Conservation (phyloP, 2,888 invertebrate species). For the Eugnorisma glareosa region DNA sequence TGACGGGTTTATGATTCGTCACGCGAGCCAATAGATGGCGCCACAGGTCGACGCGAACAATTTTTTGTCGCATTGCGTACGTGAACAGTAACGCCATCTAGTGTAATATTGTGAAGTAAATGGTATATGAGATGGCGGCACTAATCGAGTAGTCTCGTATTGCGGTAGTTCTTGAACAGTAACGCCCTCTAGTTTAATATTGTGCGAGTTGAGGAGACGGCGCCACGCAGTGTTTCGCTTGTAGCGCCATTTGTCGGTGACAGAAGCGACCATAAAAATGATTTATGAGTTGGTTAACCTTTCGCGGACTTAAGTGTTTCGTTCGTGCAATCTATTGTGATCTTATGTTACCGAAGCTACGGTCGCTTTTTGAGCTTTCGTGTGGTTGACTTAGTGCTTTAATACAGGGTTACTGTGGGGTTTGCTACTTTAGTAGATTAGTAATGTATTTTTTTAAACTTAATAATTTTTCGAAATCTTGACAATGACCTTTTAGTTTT, state of each 20-base stretch:
- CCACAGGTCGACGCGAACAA: not conserved
- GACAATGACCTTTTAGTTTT: not conserved
- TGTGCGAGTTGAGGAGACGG: constrained; percentile 14
- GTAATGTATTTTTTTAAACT: not conserved
- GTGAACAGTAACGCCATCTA: not conserved
- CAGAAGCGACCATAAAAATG: constrained; percentile 38
- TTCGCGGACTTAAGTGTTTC: constrained; percentile 7
- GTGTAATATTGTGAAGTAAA: not conserved
- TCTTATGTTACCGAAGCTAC: not conserved
- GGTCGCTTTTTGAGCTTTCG: not conserved
- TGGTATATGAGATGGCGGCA: constrained; percentile 3
- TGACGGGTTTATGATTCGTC: not conserved
- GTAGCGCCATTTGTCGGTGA: constrained; percentile 23
- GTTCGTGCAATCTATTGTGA: constrained; percentile 15
- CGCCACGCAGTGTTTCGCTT: constrained; percentile 12
- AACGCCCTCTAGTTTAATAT: constrained; percentile 12
- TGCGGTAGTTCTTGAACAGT: not conserved
- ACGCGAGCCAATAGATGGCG: not conserved
- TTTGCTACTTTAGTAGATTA: not conserved
- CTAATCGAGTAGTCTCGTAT: not conserved
- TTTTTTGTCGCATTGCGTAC: not conserved
- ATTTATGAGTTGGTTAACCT: constrained; percentile 39
- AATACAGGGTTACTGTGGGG: not conserved
- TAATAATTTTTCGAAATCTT: not conserved
- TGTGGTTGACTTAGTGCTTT: not conserved